These are phyloP conservation scores for Penaeus monodon DNA, from an alignment of 2,888 invertebrate species.

Conservation along the genomic window DNA sequence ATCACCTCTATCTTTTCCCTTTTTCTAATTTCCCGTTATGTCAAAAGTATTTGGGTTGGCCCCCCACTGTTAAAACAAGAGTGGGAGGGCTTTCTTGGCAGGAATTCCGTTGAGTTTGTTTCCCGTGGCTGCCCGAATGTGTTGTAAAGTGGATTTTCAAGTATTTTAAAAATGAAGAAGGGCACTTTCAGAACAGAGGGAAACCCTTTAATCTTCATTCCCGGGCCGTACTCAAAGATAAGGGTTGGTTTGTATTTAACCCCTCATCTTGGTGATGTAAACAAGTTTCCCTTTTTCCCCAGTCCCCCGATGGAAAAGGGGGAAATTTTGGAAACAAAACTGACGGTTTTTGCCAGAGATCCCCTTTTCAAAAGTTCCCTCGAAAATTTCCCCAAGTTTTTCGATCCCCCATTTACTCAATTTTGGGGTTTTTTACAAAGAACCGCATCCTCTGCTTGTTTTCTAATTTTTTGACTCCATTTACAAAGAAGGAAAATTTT, in stretches of 20 bases:
- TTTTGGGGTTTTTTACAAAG: not conserved
- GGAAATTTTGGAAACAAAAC: not conserved
- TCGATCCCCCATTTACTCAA: not conserved
- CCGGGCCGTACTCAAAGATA: slow-evolving; percentile 16
- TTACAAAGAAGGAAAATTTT: slow-evolving; percentile 43
- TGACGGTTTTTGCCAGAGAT: slow-evolving; percentile 7
- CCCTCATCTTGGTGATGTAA: slow-evolving; percentile 17
- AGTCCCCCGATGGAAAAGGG: not conserved
- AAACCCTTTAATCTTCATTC: slow-evolving; percentile 2
- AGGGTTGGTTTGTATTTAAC: not conserved
- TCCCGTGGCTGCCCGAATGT: slow-evolving; percentile 32
- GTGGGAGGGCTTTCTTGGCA: slow-evolving; percentile 2
- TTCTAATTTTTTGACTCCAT: slow-evolving; percentile 28
- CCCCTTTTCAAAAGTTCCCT: not conserved
- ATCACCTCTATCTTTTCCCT: not conserved
- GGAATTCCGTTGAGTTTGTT: slow-evolving; percentile 20
- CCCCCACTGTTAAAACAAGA: slow-evolving; percentile 24
- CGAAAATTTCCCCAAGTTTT: not conserved
- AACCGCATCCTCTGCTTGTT: slow-evolving; percentile 34
- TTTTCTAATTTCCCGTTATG: slow-evolving; percentile 19
- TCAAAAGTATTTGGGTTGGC: slow-evolving; percentile 8
- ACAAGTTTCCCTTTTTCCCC: slow-evolving; percentile 4
- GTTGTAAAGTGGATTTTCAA: slow-evolving; percentile 27
- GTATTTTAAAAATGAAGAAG: slow-evolving; percentile 3
- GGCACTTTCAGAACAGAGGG: not conserved